phyloP scores from a whole-genome alignment of 2,797 vertebrate species.

The Steatocranus sp. region DNA sequence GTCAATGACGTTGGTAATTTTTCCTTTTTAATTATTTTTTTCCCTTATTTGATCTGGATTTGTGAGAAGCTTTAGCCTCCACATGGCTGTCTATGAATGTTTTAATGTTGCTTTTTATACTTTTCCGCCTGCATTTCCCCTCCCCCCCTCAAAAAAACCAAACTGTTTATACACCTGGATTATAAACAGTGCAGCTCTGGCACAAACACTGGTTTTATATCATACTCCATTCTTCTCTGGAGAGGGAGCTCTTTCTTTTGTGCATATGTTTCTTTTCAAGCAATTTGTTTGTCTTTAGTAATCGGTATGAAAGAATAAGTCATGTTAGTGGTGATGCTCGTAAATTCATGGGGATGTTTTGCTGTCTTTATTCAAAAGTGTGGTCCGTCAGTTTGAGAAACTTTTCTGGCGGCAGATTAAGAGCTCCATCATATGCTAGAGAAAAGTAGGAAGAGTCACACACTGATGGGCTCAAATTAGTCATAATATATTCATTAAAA shows the following conservation, averaged over 20 bases:
- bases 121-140: conserved; percentile 29
- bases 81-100: conserved; percentile 54
- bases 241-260: not conserved
- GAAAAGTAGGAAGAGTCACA: not conserved
- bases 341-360: not conserved
- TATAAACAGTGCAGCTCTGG: conserved; percentile 50
- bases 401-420: not conserved
- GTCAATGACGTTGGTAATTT: conserved; percentile 97
- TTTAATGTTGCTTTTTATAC: conserved; percentile 33
- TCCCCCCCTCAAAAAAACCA: not conserved
- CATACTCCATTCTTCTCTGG: conserved; percentile 32
- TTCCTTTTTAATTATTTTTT: conserved; percentile 87
- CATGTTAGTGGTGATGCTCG: not conserved
- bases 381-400: not conserved
- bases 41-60: conserved; percentile 84
- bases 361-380: not conserved
- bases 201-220: conserved; percentile 19
- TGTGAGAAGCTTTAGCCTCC: conserved; percentile 45
- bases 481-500: not conserved
- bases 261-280: not conserved
- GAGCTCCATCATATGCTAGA: not conserved
- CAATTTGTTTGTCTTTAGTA: not conserved
- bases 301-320: not conserved
- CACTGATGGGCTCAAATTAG: not conserved
- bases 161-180: conserved; percentile 51